These are phyloP conservation scores for Nannobrachium achirus DNA, from an alignment of 2,113 vertebrate genomes.

Conservation along the genomic window DNA sequence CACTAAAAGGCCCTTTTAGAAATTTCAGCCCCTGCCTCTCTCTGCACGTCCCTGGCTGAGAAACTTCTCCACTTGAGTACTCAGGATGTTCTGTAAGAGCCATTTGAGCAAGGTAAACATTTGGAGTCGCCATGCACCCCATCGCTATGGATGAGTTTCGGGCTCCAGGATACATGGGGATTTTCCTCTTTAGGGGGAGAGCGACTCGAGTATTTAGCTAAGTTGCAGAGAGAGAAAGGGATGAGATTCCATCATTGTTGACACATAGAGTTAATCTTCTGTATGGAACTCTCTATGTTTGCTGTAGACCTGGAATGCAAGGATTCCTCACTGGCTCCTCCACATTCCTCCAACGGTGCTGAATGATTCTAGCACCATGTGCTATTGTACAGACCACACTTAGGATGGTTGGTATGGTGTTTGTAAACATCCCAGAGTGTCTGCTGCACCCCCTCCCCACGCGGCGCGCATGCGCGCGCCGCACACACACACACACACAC, in stretches of 20 bases:
- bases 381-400: constrained; percentile 75
- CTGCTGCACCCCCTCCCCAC: too few relatives aligned
- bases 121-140: constrained; percentile 23
- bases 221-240: constrained; percentile 50
- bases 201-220: constrained; percentile 35
- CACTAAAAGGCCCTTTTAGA: constrained; percentile 5
- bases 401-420: constrained; percentile 60
- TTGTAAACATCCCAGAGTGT: constrained; percentile 73
- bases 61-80: constrained; percentile 26
- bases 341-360: constrained; percentile 75
- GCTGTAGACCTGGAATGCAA: constrained; percentile 75
- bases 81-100: constrained; percentile 29
- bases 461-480: constrained; percentile 8
- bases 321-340: constrained; percentile 76
- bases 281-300: constrained; percentile 74
- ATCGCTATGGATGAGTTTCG: constrained; percentile 10
- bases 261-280: constrained; percentile 74
- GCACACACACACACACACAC: constrained; percentile 18
- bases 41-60: constrained; percentile 19
- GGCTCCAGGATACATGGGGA: constrained; percentile 37
- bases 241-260: constrained; percentile 71
- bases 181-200: constrained; percentile 41
- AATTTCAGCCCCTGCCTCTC: too few relatives aligned
- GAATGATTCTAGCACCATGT: constrained; percentile 58
- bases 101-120: constrained; percentile 51